Percentiles rank a stretch among this genome's conserved stretches.
These are phyloP conservation scores for Sarcoramphus papa DNA, from an alignment of 2,797 vertebrate species.

Conservation along the genomic window DNA sequence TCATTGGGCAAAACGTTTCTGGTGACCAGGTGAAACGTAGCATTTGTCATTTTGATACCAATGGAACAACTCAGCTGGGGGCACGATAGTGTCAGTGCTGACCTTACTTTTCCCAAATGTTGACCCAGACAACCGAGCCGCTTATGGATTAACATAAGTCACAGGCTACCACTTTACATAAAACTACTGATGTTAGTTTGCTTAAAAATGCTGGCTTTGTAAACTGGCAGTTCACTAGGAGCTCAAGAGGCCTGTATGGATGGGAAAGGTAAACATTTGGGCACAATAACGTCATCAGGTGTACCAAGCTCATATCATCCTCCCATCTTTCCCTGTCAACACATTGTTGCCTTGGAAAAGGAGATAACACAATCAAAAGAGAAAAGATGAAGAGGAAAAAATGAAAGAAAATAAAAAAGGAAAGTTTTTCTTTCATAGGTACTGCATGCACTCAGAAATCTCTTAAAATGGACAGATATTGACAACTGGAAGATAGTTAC, in stretches of 20 bases:
- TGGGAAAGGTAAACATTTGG: neutral
- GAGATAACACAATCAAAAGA: neutral
- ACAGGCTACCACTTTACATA: neutral
- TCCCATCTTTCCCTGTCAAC: neutral
- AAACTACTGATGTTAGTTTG: neutral
- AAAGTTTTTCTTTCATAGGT: neutral
- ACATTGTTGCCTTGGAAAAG: neutral
- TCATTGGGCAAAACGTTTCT: neutral
- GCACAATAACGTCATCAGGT: neutral
- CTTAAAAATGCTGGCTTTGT: neutral
- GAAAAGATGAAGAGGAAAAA: neutral
- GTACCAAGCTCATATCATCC: neutral
- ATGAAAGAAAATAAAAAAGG: neutral
- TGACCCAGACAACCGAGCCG: neutral
- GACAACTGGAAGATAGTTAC: neutral
- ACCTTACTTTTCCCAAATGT: neutral
- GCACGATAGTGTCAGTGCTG: neutral
- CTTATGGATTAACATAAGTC: neutral
- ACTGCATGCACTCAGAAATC: neutral
- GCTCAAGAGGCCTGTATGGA: neutral
- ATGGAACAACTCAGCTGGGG: neutral
- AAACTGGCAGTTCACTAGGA: neutral
- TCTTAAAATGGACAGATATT: neutral
- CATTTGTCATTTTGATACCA: neutral
- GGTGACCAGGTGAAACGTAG: neutral